Base-by-base conservation (phyloP, 2,797 vertebrate species). In the Selene dorsalis region DNA sequence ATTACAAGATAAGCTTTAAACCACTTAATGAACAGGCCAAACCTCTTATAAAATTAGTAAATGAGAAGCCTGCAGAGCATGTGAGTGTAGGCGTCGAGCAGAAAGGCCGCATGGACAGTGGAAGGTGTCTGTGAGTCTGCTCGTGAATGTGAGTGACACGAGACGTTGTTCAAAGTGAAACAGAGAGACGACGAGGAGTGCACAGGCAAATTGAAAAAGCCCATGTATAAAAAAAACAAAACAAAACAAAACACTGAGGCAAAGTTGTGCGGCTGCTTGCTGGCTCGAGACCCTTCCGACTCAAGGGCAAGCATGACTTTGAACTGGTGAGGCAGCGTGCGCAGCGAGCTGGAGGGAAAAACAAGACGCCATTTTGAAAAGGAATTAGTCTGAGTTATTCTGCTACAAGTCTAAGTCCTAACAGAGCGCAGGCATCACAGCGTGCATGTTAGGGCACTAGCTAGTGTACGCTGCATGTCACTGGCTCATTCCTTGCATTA, bases 331-430 rank as follows among this genome's bases (percentile, higher is more conserved):
- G 89, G 87, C 88, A 88, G 86, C 80, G 77, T 82, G 90, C 90
- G 73, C 84, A 83, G 82, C 14, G 89, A 88, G 93, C 87, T 80
- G 77, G 80, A 87, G 90, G 89, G 88, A 87, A 91, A 93, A 93
- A 92, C 88, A 93, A 86, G 90, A 86, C 92, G 92, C 93, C 93
- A 94, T 94, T 94, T 94, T 94, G 93, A 85, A 93, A 88, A 85
- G 90, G 89, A 91, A 91, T 92, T 90, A 90, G 82, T 86, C 86
- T 47, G 88, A 90, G 90, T 89, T 91, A 78, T 85, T 88, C 87
- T 88, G 86, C 80, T 75, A 85, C 76, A 73, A 83, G 81, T 85
- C 86, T 74, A 85, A 87, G 91, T 87, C 88, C 88, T 79, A 81
- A 76, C 81, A 74, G 77, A 82, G 84, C 72, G 58, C 87, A 75